These are phyloP conservation scores for Scalopus aquaticus DNA, from an alignment of 2,113 vertebrate species.

Conservation along the genomic window DNA sequence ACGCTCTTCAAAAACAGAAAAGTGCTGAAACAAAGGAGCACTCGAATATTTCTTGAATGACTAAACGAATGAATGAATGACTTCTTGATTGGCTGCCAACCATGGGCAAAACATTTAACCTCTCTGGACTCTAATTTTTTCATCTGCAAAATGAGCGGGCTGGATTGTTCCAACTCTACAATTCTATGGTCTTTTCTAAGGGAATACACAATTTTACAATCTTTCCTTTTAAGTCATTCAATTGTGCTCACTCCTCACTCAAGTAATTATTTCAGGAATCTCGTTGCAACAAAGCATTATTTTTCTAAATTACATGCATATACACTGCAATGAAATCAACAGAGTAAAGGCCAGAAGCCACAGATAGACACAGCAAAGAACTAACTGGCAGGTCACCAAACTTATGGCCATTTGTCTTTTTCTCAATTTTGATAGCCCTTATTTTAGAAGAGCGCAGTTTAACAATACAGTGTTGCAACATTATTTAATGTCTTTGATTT, in stretches of 20 bases:
- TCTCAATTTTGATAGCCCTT: conserved; percentile 27
- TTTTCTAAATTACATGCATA: conserved; percentile 58
- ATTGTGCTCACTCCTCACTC: not conserved
- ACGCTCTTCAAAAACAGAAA: not conserved
- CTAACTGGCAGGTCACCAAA: not conserved
- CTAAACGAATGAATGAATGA: conserved; percentile 25
- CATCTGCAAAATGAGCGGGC: conserved; percentile 3
- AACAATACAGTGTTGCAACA: not conserved
- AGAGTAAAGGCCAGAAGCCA: conserved; percentile 48
- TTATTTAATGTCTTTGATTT: not conserved
- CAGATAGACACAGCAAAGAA: not conserved
- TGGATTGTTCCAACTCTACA: conserved; percentile 14
- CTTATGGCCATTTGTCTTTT: not conserved
- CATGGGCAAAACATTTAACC: conserved; percentile 58
- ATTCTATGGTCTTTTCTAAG: conserved; percentile 33
- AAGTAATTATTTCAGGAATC: conserved; percentile 69
- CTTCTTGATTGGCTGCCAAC: conserved; percentile 58
- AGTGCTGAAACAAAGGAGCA: conserved; percentile 44
- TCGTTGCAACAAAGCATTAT: conserved; percentile 56
- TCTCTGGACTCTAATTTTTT: conserved; percentile 64
- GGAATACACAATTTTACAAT: conserved; percentile 26
- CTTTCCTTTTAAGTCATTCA: conserved; percentile 55
- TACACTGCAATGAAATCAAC: not conserved
- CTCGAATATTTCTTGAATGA: conserved; percentile 47
- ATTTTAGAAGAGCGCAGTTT: not conserved